Base-by-base conservation (phyloP, 1,140 invertebrate genomes). In the Daktulosphaira vitifoliae region DNA sequence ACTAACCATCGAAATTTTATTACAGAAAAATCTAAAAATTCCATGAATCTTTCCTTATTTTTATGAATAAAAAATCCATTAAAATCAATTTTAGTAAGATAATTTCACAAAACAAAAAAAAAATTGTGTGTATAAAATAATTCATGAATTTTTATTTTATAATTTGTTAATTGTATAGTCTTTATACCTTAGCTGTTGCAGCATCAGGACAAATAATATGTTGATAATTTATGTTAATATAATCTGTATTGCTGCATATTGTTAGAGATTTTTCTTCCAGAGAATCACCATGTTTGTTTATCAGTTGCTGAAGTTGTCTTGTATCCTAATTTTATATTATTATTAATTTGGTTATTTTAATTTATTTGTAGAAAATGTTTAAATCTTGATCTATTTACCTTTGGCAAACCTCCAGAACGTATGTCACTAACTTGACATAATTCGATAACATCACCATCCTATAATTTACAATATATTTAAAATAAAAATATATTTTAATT, bases 171-270 rank as follows among this genome's bases (percentile, higher is more conserved):
- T n/a, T n/a, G n/a, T n/a, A n/a, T n/a, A n/a, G n/a, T n/a, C 38
- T 29, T 68, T 68, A 71, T 78, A 96, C 93, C 85, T 92, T 94
- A 50, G 96, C 94, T 23, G 87, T 92, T 67, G 86, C 88, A 22
- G 86, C 81, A 79, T 95, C 89, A 22, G 90, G 86, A 74, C 92
- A 97, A 38, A 99, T 88, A 69, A 99, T 86, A 77, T 97, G 93
- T 70, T 95, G 93, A 76, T 96, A 96, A 79, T 92, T 96, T 74
- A 99, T 95, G 77, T 97, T 98, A 71, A 99, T 98, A 75, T 99
- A 92, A 79, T 99, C 96, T 18, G 91, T 90, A n/a, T 96, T 96
- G 74, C 92, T 95, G 76, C 96, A 98, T 70, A 99, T 92, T 50
- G 94, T 97, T n/a, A 99, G 77, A 48, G 93, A 96, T 73, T 93